Percentiles rank a stretch among this genome's conserved stretches.
These are phyloP conservation scores for Nylanderia fulva DNA, from an alignment of 1,140 invertebrate genomes.

Conservation along the genomic window DNA sequence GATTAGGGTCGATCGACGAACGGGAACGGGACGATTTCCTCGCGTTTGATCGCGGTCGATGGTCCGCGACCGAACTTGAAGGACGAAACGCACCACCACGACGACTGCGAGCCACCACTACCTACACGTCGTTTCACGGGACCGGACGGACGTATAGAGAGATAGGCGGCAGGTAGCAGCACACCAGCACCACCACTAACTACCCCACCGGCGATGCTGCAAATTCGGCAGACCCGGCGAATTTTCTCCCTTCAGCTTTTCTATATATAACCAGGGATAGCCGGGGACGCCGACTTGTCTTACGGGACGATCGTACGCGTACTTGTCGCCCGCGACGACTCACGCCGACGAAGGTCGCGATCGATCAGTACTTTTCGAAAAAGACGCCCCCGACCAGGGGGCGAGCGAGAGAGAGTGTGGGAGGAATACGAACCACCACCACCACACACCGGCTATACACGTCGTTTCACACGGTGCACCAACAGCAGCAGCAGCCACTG, in stretches of 20 bases:
- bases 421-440: constrained; percentile 27
- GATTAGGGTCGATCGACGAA: constrained; percentile 14
- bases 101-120: constrained; percentile 31
- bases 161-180: constrained; percentile 23
- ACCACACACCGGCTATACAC: constrained; percentile 37
- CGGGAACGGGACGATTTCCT: not conserved
- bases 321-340: constrained; percentile 41
- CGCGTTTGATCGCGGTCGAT: constrained; percentile 65
- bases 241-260: constrained; percentile 7
- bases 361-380: constrained; percentile 64
- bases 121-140: constrained; percentile 60
- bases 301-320: constrained; percentile 27
- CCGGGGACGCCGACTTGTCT: not conserved
- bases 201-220: constrained; percentile 34
- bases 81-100: constrained; percentile 36
- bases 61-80: constrained; percentile 44
- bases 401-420: not conserved
- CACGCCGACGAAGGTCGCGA: constrained; percentile 60
- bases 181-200: constrained; percentile 49
- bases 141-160: not conserved
- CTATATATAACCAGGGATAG: not conserved
- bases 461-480: constrained; percentile 58
- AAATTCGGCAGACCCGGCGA: constrained; percentile 21
- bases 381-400: constrained; percentile 28
- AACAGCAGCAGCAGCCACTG: constrained; percentile 3